These are phyloP conservation scores for Chrysopa pallens DNA, from an alignment of 1,140 invertebrate species.

Conservation along the genomic window DNA sequence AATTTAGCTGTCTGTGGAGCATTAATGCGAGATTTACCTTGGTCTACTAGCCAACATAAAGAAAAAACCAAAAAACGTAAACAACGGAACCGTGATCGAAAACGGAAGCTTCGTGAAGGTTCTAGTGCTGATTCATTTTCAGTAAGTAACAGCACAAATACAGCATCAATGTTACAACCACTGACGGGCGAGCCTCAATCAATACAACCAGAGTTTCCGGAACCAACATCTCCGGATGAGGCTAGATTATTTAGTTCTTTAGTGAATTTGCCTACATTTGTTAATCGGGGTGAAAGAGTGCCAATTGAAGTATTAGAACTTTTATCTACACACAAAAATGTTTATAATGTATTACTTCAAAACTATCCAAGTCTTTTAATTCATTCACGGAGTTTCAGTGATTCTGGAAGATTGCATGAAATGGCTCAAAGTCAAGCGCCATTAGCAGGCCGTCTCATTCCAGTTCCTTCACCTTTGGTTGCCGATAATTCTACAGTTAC, in stretches of 20 bases:
- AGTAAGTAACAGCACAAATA: conserved; percentile 44
- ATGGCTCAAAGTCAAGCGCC: conserved; percentile 15
- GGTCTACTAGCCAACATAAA: conserved; percentile 45
- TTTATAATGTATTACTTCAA: conserved; percentile 49
- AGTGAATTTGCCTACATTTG: conserved; percentile 64
- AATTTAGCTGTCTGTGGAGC: conserved; percentile 76
- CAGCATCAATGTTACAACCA: conserved; percentile 29
- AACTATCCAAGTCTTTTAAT: conserved; percentile 55
- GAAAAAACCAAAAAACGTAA: conserved; percentile 40
- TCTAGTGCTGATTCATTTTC: conserved; percentile 47
- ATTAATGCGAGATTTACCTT: conserved; percentile 64
- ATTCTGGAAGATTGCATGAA: conserved; percentile 35
- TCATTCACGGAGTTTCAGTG: conserved; percentile 50
- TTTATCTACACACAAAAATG: conserved; percentile 45
- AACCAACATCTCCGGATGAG: conserved; percentile 4
- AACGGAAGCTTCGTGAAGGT: conserved; percentile 35
- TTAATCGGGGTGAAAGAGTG: conserved; percentile 55
- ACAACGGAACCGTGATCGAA: conserved; percentile 30
- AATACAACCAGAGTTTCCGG: conserved; percentile 11
- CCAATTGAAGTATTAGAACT: conserved; percentile 55
- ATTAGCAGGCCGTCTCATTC: conserved; percentile 7
- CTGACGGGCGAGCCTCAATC: conserved; percentile 12
- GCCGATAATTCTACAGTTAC: conserved; percentile 14
- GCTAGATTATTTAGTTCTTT: conserved; percentile 52
- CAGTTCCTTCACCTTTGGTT: conserved; percentile 19